phyloP scores from a whole-genome alignment of 2,888 invertebrate genomes.

The Apotomis turbidana region DNA sequence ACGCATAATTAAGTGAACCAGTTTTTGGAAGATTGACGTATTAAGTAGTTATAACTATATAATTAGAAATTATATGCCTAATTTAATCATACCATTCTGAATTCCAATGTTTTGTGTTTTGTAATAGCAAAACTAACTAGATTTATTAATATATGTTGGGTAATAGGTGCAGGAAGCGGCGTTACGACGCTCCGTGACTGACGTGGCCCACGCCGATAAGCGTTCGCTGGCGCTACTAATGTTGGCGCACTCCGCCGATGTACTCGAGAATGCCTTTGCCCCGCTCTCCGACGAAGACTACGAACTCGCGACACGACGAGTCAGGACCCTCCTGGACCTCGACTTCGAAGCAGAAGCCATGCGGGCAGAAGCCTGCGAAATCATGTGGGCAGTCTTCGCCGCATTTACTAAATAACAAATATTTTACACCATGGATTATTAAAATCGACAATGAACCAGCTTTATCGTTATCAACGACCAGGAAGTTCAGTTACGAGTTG shows the following conservation, averaged over 20 bases:
- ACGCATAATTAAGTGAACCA: slow-evolving; percentile 10
- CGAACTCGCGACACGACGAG: slow-evolving; percentile 98
- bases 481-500: slow-evolving; percentile 5
- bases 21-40: neutral
- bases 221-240: slow-evolving; percentile 96
- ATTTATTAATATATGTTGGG: too few relatives aligned
- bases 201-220: slow-evolving; percentile 98
- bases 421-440: slow-evolving; percentile 27
- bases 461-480: slow-evolving; percentile 25
- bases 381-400: slow-evolving; percentile 99
- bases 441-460: slow-evolving; percentile 1
- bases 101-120: too few relatives aligned
- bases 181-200: slow-evolving; percentile 97
- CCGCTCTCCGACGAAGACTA: slow-evolving; percentile 98
- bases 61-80: neutral
- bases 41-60: neutral
- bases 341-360: slow-evolving; percentile 98
- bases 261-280: slow-evolving; percentile 99
- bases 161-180: slow-evolving; percentile 97
- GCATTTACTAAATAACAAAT: slow-evolving; percentile 96
- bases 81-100: neutral
- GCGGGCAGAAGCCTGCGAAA: slow-evolving; percentile 95
- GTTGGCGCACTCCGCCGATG: slow-evolving; percentile 98
- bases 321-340: slow-evolving; percentile 96
- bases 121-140: too few relatives aligned